These are phyloP conservation scores for Eulithis testata DNA, from an alignment of 2,888 invertebrate genomes.

Conservation along the genomic window DNA sequence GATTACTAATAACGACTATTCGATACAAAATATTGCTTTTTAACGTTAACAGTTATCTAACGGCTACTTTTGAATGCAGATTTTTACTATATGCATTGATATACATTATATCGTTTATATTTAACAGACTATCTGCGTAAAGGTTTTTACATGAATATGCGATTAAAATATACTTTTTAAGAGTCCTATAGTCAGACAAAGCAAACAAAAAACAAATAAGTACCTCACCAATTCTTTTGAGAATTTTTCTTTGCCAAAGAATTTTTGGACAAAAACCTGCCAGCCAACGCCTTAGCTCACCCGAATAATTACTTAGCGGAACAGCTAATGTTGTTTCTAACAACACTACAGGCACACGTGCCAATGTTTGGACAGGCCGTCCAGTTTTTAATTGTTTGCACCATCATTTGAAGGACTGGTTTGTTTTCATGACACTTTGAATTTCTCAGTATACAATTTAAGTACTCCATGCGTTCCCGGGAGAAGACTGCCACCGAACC, in stretches of 20 bases:
- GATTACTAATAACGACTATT: slow-evolving; percentile 17
- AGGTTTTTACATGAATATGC: too few relatives aligned
- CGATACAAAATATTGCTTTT: slow-evolving; percentile 8
- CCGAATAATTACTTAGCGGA: slow-evolving; percentile 37
- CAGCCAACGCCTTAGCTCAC: slow-evolving; percentile 19
- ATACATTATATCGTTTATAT: too few relatives aligned
- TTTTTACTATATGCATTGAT: too few relatives aligned
- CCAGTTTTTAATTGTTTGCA: slow-evolving; percentile 11
- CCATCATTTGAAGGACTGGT: neutral
- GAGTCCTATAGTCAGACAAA: neutral
- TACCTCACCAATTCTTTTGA: neutral
- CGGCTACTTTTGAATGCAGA: neutral
- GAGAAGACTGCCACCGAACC: neutral
- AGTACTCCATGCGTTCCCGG: too few relatives aligned
- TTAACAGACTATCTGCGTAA: too few relatives aligned
- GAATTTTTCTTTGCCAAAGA: slow-evolving; percentile 39
- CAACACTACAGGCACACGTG: slow-evolving; percentile 33
- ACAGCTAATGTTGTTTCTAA: slow-evolving; percentile 31
- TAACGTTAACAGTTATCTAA: slow-evolving; percentile 1
- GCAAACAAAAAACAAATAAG: neutral
- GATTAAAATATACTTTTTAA: too few relatives aligned
- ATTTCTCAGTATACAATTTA: neutral
- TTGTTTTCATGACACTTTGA: slow-evolving; percentile 2
- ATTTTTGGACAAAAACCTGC: slow-evolving; percentile 33
- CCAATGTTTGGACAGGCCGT: slow-evolving; percentile 20